Evolutionary conservation across 1,140 invertebrate species (phyloP), one percentile per base, ranked within the genome.

Genomic region (Sycophila sp.): DNA sequence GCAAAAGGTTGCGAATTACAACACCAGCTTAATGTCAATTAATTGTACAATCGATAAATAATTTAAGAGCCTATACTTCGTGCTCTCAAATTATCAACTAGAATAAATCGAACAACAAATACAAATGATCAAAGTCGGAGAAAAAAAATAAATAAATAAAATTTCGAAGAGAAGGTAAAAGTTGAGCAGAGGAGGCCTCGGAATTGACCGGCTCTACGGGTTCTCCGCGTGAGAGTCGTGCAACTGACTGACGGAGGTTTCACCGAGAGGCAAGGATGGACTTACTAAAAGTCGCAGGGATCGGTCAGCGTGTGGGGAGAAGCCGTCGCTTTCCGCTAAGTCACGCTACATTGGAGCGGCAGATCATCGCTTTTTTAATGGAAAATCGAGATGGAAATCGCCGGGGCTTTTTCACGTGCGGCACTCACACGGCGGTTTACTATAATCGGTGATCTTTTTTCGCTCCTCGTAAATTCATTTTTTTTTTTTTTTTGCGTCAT

Each of bases 201-300:
- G 24, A 19, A 6, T n/a, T 15, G 22, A 13, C 10, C 36, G 24
- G 26, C 30, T 63, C 36, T 60, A 62, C 58, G 67, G 32, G 58
- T 69, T 42, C 58, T 69, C 22, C 24, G 47, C 32, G 36, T 55
- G 56, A 68, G 36, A 60, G 42, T 62, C 36, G 34, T 6, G 4
- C 49, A 53, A 8, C 8, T 13, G 10, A 4, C 24, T 5, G 47
- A 28, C 49, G 47, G n/a, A n/a, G n/a, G n/a, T n/a, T n/a, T n/a
- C n/a, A n/a, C n/a, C n/a, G n/a, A n/a, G n/a, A n/a, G n/a, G n/a
- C n/a, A n/a, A n/a, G n/a, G n/a, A n/a, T n/a, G n/a, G n/a, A n/a
- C n/a, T n/a, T 15, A 15, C 1, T 13, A 8, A 4, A 3, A n/a
- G 56, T 36, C 17, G n/a, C 32, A 7, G 11, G 7, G n/a, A 32